A percentile compares a stretch with the other conserved stretches of the same genome.
These are phyloP conservation scores for Triplophysa bombifrons DNA, from an alignment of 2,797 vertebrate genomes.

Conservation along the genomic window DNA sequence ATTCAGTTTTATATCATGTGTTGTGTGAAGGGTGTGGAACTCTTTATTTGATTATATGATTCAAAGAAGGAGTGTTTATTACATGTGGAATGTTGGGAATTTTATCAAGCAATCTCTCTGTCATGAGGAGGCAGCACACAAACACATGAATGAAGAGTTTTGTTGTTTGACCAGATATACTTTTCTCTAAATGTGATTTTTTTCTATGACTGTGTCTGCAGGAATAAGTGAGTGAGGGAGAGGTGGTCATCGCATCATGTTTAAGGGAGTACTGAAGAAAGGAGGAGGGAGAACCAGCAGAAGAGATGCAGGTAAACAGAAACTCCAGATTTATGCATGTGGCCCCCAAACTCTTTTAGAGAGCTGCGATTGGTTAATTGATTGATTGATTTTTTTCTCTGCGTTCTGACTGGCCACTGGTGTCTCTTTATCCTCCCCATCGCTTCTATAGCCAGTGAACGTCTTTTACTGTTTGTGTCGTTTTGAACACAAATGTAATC, in stretches of 20 bases:
- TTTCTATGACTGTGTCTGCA: constrained; percentile 4
- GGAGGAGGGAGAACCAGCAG: constrained; percentile 48
- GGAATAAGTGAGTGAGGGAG: constrained; percentile 6
- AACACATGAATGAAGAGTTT: constrained; percentile 21
- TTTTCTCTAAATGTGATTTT: not conserved
- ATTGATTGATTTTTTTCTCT: too few species aligned
- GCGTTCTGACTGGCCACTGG: constrained; percentile 18
- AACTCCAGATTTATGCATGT: not conserved
- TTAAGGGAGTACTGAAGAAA: constrained; percentile 46
- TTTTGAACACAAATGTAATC: not conserved
- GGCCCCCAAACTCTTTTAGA: not conserved
- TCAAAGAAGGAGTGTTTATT: constrained; percentile 38
- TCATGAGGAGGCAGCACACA: constrained; percentile 10
- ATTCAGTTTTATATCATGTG: constrained; percentile 4
- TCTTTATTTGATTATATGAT: constrained; percentile 23
- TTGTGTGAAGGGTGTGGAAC: constrained; percentile 25
- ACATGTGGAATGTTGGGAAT: constrained; percentile 50
- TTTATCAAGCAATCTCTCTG: constrained; percentile 10
- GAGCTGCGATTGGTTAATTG: constrained; percentile 9
- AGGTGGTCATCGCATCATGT: constrained; percentile 42
- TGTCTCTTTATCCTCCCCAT: too few species aligned
- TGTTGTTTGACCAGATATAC: not conserved
- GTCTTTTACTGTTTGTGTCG: too few species aligned
- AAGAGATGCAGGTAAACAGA: constrained; percentile 44
- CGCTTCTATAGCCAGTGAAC: too few species aligned